These are phyloP conservation scores for Cordilura impudica DNA, from an alignment of 2,888 invertebrate genomes.

Conservation along the genomic window DNA sequence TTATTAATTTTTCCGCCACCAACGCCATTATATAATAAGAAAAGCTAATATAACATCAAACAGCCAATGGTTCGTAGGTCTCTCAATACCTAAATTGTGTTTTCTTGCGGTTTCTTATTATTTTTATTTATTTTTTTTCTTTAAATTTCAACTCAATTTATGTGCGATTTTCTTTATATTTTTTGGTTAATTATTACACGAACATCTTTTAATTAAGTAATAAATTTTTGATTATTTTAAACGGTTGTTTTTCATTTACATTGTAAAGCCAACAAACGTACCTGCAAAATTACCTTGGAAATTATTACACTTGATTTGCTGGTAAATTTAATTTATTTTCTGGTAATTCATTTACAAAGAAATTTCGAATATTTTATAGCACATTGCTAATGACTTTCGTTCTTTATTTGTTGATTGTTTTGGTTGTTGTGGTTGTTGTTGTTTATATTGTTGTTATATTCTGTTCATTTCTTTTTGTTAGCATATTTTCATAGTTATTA, in stretches of 20 bases:
- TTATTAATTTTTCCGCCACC: conserved; percentile 35
- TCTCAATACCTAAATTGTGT: no score
- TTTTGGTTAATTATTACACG: conserved; percentile 11
- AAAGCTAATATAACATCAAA: background rate
- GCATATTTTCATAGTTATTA: background rate
- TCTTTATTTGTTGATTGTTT: background rate
- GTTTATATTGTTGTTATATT: conserved; percentile 6
- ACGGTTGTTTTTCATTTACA: conserved; percentile 9
- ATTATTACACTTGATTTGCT: background rate
- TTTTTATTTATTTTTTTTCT: no score
- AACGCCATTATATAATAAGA: conserved; percentile 37
- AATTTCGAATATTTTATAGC: background rate
- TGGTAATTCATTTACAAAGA: background rate
- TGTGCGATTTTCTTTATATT: no score
- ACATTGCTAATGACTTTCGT: conserved; percentile 16
- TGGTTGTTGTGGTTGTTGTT: background rate
- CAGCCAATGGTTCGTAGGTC: no score
- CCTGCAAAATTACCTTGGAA: background rate
- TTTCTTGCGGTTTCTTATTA: background rate
- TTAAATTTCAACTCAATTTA: no score
- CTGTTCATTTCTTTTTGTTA: background rate
- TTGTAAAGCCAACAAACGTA: conserved; percentile 22
- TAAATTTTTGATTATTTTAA: background rate
- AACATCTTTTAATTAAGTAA: background rate
- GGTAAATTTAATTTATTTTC: background rate